Percentiles rank a stretch among this genome's conserved stretches.
Evolutionary conservation across 2,797 vertebrate genomes (phyloP).

Genomic region (Xiphophorus birchmanni): DNA sequence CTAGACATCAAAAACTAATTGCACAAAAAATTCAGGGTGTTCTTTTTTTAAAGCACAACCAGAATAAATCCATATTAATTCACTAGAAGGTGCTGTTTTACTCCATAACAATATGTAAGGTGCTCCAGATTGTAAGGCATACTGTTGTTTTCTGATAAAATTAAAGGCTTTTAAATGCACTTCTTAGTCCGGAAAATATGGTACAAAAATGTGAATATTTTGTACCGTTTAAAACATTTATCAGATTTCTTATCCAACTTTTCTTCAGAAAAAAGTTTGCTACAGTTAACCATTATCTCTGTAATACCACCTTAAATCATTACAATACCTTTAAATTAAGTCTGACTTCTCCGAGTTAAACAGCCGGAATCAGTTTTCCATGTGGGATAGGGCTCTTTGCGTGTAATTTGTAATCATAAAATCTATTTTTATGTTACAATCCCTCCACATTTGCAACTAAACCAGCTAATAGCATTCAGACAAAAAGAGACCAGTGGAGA

Average conservation of each 20-base stretch:
- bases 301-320: background rate
- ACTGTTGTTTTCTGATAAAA: background rate
- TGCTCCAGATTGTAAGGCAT: background rate
- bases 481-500: background rate
- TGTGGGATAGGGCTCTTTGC: background rate
- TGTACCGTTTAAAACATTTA: background rate
- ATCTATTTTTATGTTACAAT: background rate
- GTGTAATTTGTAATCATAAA: background rate
- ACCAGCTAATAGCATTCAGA: background rate
- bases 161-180: background rate
- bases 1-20: no score
- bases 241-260: background rate
- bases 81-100: no score
- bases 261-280: background rate
- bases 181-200: background rate
- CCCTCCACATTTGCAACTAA: background rate
- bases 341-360: background rate
- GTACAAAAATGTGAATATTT: no score
- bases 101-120: no score
- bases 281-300: background rate
- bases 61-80: no score
- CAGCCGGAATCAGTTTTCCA: background rate
- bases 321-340: background rate
- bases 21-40: no score
- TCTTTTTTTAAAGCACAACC: no score